Evolutionary conservation across 1,140 invertebrate species (phyloP).

Genomic region (Nephotettix cincticeps): DNA sequence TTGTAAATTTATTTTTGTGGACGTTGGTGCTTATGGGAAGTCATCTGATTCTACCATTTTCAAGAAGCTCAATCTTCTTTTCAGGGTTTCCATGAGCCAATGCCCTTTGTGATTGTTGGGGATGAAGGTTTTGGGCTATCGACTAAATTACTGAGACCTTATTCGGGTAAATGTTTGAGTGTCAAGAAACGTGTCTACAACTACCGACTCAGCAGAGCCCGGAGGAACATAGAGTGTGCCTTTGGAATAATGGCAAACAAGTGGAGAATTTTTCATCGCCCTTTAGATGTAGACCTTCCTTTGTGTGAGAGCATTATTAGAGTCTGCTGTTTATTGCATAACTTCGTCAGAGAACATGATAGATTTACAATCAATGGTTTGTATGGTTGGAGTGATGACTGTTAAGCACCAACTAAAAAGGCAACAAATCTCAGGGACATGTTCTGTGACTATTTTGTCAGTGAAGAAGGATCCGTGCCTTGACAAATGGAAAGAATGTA

Average conservation of each 20-base stretch:
- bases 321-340: conserved; percentile 40
- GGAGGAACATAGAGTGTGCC: conserved; percentile 40
- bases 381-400: background rate
- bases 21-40: conserved; percentile 33
- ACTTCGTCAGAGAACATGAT: conserved; percentile 36
- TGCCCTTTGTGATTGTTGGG: conserved; percentile 46
- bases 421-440: conserved; percentile 20
- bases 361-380: conserved; percentile 6
- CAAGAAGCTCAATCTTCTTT: conserved; percentile 35
- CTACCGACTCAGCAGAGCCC: conserved; percentile 39
- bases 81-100: conserved; percentile 34
- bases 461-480: conserved; percentile 26
- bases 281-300: conserved; percentile 37
- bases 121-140: conserved; percentile 48
- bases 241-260: conserved; percentile 42
- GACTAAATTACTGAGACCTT: conserved; percentile 47
- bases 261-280: conserved; percentile 43
- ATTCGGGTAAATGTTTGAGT: conserved; percentile 38
- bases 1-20: conserved; percentile 24
- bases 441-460: conserved; percentile 27
- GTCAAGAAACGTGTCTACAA: conserved; percentile 39
- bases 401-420: conserved; percentile 4
- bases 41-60: conserved; percentile 43
- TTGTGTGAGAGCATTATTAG: conserved; percentile 40
- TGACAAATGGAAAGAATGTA: conserved; percentile 30